A percentile compares a stretch with the other conserved stretches of the same genome.
phyloP scores from a whole-genome alignment of 2,797 vertebrate species.

The Chromis chromis region DNA sequence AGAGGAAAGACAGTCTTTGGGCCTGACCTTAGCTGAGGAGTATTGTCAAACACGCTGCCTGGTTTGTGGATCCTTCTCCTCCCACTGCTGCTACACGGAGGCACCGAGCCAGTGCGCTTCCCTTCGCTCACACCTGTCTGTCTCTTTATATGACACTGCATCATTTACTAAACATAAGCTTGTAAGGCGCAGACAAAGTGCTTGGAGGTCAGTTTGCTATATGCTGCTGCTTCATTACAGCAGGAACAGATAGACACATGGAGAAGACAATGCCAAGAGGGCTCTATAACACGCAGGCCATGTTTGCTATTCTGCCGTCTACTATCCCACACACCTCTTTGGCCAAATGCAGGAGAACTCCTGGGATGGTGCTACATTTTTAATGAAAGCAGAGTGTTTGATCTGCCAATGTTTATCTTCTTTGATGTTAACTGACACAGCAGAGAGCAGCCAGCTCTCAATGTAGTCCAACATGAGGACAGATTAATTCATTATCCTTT shows the following conservation, averaged over 20 bases:
- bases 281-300: slow-evolving; percentile 30
- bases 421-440: slow-evolving; percentile 74
- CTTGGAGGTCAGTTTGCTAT: slow-evolving; percentile 52
- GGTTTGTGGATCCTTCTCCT: slow-evolving; percentile 30
- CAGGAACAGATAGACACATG: slow-evolving; percentile 63
- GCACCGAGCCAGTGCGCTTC: slow-evolving; percentile 26
- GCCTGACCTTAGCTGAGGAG: slow-evolving; percentile 64
- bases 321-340: slow-evolving; percentile 65
- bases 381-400: slow-evolving; percentile 78
- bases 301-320: slow-evolving; percentile 49
- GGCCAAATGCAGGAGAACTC: slow-evolving; percentile 61
- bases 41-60: slow-evolving; percentile 39
- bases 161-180: slow-evolving; percentile 58
- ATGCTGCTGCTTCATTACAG: slow-evolving; percentile 51
- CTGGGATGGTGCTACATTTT: slow-evolving; percentile 68
- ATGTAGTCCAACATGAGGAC: slow-evolving; percentile 64
- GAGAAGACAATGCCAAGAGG: slow-evolving; percentile 58
- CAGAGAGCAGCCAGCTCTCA: slow-evolving; percentile 50
- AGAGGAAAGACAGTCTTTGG: slow-evolving; percentile 77
- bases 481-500: slow-evolving; percentile 76
- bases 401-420: slow-evolving; percentile 77
- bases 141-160: slow-evolving; percentile 39
- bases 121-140: slow-evolving; percentile 37
- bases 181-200: background rate
- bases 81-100: slow-evolving; percentile 30